A percentile compares a stretch with the other conserved stretches of the same genome.
Evolutionary conservation across 2,888 invertebrate genomes (phyloP).

Genomic region (Sylvicola cinctus): DNA sequence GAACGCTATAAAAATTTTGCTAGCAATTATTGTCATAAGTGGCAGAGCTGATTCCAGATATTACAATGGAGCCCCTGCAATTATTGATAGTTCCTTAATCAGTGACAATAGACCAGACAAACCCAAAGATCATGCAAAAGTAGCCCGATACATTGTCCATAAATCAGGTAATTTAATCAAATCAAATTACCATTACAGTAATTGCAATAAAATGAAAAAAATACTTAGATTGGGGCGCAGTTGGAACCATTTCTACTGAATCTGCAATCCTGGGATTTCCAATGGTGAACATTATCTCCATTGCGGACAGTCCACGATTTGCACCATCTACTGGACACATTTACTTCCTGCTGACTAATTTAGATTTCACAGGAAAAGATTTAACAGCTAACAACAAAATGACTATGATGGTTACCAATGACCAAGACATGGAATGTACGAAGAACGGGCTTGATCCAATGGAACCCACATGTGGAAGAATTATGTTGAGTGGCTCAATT

Average conservation of each 20-base stretch:
- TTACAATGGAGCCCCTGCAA: too few relatives aligned
- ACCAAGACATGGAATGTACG: constrained; percentile 19
- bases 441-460: constrained; percentile 18
- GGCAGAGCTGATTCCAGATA: too few relatives aligned
- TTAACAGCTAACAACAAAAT: constrained; percentile 16
- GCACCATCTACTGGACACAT: constrained; percentile 19
- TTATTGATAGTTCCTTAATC: too few relatives aligned
- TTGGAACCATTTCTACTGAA: constrained; percentile 21
- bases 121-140: constrained; percentile 18
- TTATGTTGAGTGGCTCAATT: constrained; percentile 18
- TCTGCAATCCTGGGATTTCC: constrained; percentile 16
- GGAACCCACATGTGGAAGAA: constrained; percentile 23
- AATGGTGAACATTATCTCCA: constrained; percentile 24
- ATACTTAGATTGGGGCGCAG: constrained; percentile 17
- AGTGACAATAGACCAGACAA: too few relatives aligned
- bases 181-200: background rate
- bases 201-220: background rate
- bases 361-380: constrained; percentile 24
- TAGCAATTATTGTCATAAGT: too few relatives aligned
- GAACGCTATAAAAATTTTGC: too few relatives aligned
- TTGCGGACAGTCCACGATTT: constrained; percentile 17
- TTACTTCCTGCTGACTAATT: constrained; percentile 20
- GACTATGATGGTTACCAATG: constrained; percentile 18
- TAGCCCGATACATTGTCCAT: constrained; percentile 20
- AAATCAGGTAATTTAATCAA: constrained; percentile 9